Conservation (phyloP, 2,797 vertebrate species). For the Morus bassanus region DNA sequence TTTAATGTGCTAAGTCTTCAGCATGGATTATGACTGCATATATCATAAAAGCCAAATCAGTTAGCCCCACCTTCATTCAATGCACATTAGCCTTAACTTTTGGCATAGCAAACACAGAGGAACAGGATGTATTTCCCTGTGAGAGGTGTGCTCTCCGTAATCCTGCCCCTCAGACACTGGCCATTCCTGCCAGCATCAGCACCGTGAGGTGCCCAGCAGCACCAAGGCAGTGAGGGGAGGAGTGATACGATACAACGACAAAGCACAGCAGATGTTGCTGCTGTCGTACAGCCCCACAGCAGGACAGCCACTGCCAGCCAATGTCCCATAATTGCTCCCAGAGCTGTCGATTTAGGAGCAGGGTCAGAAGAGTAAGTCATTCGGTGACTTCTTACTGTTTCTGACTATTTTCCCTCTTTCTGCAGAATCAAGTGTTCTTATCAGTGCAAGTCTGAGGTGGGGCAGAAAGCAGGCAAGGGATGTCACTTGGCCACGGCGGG, state of each 20-base stretch:
- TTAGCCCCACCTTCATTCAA: neutral
- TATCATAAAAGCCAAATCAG: neutral
- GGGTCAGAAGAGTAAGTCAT: neutral
- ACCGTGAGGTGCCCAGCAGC: neutral
- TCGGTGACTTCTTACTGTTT: neutral
- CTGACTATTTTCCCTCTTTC: neutral
- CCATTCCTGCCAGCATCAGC: neutral
- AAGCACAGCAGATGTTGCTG: rapidly evolving
- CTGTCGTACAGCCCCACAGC: rapidly evolving
- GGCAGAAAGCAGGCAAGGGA: neutral
- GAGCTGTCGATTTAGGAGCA: neutral
- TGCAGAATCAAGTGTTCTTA: neutral
- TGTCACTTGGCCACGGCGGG: rapidly evolving
- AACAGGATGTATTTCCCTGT: neutral
- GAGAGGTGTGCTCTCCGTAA: rapidly evolving
- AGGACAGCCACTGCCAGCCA: neutral
- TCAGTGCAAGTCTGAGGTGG: neutral
- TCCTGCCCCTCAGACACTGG: rapidly evolving
- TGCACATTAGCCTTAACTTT: neutral
- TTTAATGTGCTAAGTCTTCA: neutral
- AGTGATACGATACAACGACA: rapidly evolving
- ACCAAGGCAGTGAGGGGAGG: neutral
- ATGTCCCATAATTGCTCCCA: neutral
- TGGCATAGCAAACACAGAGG: neutral
- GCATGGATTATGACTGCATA: neutral